Evolutionary conservation across 2,888 invertebrate genomes (phyloP).

Genomic region (Chouioia cunea): DNA sequence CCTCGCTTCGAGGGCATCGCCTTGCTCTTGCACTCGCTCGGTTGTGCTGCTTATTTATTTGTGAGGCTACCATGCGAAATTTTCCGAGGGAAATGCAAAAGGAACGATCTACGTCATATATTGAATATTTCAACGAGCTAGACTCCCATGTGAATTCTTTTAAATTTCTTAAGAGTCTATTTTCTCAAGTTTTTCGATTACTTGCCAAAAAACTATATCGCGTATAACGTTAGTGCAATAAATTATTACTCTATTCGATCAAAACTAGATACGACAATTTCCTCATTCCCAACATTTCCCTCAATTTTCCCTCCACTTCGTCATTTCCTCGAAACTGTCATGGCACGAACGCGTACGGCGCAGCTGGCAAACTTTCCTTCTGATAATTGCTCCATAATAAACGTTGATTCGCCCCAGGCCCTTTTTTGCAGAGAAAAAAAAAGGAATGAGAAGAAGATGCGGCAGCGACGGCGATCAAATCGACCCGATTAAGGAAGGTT

Average conservation of each 20-base stretch:
- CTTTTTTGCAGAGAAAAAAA: background rate
- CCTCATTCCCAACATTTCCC: background rate
- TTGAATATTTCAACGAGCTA: no score
- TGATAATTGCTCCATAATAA: constrained; percentile 14
- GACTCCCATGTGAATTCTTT: no score
- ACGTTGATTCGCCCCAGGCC: background rate
- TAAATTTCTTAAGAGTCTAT: no score
- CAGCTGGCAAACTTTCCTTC: background rate
- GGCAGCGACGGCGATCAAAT: background rate
- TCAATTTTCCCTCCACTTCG: no score
- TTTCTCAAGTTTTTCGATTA: no score
- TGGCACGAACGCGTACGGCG: no score
- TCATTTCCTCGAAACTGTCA: no score
- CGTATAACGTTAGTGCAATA: no score
- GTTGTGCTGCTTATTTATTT: background rate
- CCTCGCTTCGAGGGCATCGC: constrained; percentile 20
- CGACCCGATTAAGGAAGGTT: constrained; percentile 11
- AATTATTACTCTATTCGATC: no score
- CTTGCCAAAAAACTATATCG: no score
- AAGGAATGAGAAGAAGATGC: background rate
- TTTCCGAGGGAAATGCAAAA: no score
- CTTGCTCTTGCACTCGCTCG: constrained; percentile 1
- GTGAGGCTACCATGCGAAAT: background rate
- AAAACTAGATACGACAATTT: background rate
- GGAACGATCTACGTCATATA: no score